Percentiles rank a stretch among this genome's conserved stretches.
These are phyloP conservation scores for Phylloscopus collybita DNA, from an alignment of 2,797 vertebrate genomes.

Conservation along the genomic window DNA sequence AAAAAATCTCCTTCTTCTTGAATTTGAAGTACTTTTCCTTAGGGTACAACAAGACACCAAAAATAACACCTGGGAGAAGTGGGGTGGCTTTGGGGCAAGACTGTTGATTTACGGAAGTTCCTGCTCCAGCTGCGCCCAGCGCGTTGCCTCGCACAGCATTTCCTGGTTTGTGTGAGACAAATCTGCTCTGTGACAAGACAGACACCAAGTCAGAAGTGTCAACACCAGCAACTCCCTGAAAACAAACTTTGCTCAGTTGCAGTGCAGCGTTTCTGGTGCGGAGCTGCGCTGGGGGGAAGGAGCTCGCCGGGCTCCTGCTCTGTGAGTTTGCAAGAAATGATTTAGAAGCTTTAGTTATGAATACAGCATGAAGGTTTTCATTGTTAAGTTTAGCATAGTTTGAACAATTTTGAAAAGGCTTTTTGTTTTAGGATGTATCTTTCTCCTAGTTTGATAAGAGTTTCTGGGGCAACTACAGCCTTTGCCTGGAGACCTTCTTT, in stretches of 20 bases:
- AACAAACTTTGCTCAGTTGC: conserved; percentile 17
- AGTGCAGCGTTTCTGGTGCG: neutral
- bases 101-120: neutral
- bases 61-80: neutral
- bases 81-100: neutral
- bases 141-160: neutral
- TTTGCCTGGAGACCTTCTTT: no score
- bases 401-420: no score
- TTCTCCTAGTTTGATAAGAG: no score
- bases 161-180: neutral
- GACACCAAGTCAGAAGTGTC: neutral
- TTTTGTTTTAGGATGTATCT: no score
- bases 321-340: no score
- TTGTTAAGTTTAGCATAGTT: no score
- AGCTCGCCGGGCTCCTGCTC: neutral
- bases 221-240: conserved; percentile 31
- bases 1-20: neutral
- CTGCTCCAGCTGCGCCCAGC: neutral
- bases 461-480: no score
- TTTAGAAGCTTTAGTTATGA: no score
- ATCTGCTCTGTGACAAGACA: neutral
- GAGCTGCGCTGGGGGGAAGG: neutral
- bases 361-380: no score
- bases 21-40: neutral
- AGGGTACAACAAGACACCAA: neutral